phyloP scores from a whole-genome alignment of 2,797 vertebrate genomes.

The Sphaeramia orbicularis region DNA sequence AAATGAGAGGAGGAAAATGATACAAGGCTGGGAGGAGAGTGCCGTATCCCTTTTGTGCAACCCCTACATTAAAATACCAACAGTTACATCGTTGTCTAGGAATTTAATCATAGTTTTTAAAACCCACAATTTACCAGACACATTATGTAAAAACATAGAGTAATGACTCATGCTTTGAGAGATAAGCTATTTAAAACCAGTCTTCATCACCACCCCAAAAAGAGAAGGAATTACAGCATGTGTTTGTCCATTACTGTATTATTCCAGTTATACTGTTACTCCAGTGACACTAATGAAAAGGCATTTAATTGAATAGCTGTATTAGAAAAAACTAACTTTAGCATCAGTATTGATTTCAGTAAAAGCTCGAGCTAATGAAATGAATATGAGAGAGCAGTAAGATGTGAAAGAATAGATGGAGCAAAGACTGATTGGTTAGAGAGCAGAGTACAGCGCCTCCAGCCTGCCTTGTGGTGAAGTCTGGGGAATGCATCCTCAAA shows the following conservation, averaged over 20 bases:
- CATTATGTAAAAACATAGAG: conserved; percentile 52
- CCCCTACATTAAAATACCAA: conserved; percentile 29
- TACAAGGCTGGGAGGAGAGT: conserved; percentile 22
- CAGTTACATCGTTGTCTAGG: conserved; percentile 59
- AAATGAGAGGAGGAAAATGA: conserved; percentile 36
- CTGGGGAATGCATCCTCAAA: conserved; percentile 81
- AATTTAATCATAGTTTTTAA: conserved; percentile 54
- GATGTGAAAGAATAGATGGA: conserved; percentile 71
- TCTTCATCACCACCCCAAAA: conserved; percentile 33
- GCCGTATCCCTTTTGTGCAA: conserved; percentile 24
- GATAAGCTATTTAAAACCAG: conserved; percentile 52
- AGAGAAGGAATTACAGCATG: conserved; percentile 61
- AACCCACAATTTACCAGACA: conserved; percentile 58
- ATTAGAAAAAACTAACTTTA: conserved; percentile 78
- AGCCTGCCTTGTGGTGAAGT: conserved; percentile 79
- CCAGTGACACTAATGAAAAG: conserved; percentile 80
- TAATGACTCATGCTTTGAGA: conserved; percentile 48
- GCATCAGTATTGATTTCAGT: conserved; percentile 81
- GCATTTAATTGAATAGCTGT: conserved; percentile 76
- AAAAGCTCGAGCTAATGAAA: conserved; percentile 81
- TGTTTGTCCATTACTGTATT: conserved; percentile 75
- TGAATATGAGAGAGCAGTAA: conserved; percentile 76
- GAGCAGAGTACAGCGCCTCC: conserved; percentile 75
- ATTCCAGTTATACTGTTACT: conserved; percentile 71
- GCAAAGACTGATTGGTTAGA: conserved; percentile 52